These are phyloP conservation scores for Drosophila seguyi DNA, from an alignment of 1,140 invertebrate genomes.

Conservation along the genomic window DNA sequence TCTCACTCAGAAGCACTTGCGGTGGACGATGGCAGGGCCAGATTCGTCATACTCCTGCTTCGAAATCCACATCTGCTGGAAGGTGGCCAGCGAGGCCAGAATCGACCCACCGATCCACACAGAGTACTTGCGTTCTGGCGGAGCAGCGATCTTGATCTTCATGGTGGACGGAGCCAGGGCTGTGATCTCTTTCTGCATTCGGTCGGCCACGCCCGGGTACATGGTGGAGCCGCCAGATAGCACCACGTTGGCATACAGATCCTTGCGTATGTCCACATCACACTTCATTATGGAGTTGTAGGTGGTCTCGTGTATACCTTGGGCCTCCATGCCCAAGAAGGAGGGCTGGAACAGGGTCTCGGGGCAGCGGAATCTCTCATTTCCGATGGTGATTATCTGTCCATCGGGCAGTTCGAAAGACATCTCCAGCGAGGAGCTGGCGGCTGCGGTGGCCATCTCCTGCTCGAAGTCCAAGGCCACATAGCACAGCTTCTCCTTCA, in stretches of 20 bases:
- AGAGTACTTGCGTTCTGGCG: constrained; percentile 8
- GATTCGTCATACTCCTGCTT: constrained; percentile 17
- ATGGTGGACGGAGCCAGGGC: constrained; percentile 8
- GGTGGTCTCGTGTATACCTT: constrained; percentile 7
- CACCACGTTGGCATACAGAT: constrained; percentile 6
- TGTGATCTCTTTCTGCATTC: constrained; percentile 15
- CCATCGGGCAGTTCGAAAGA: constrained; percentile 8
- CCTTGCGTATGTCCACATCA: constrained; percentile 14
- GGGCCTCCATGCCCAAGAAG: constrained; percentile 11
- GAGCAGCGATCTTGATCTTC: constrained; percentile 15
- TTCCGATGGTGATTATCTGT: constrained; percentile 1
- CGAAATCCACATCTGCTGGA: constrained; percentile 17
- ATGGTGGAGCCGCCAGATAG: constrained; percentile 8
- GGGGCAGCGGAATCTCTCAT: constrained; percentile 9
- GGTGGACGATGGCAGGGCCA: constrained; percentile 14
- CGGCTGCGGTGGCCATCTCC: constrained; percentile 14
- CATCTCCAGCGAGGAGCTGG: constrained; percentile 1
- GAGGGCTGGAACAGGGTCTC: constrained; percentile 9
- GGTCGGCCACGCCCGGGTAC: constrained; percentile 5
- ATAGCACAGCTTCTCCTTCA: constrained; percentile 11
- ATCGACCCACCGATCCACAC: constrained; percentile 8
- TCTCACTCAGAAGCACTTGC: constrained; percentile 12
- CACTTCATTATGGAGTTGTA: constrained; percentile 12
- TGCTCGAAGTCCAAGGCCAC: constrained; percentile 7
- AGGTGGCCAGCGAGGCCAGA: constrained; percentile 7